Evolutionary conservation across 1,140 invertebrate genomes (phyloP).

Genomic region (Drosophila punjabiensis): DNA sequence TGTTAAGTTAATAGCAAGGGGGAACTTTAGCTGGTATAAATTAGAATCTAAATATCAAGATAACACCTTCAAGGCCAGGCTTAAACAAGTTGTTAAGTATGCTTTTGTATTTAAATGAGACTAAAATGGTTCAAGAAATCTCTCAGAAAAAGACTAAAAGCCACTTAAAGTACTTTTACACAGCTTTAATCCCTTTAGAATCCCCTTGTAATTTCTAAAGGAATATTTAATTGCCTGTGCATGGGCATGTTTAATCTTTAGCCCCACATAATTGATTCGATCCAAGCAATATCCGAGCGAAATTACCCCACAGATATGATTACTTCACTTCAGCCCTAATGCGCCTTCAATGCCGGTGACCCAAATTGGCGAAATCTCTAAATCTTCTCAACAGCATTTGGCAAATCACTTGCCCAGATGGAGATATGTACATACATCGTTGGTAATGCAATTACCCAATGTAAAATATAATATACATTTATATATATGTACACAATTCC

Average conservation of each 20-base stretch:
- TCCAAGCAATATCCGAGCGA: not conserved
- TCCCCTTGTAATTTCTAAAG: not conserved
- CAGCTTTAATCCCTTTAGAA: not conserved
- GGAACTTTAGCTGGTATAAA: not conserved
- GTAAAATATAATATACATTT: slow-evolving; percentile 36
- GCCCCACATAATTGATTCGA: slow-evolving; percentile 24
- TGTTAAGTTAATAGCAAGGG: not conserved
- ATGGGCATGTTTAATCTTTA: not conserved
- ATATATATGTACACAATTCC: slow-evolving; percentile 2
- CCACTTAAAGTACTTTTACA: not conserved
- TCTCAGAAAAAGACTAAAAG: too few relatives aligned
- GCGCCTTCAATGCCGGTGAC: slow-evolving; percentile 32
- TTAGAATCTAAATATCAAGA: not conserved
- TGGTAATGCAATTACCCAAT: slow-evolving; percentile 64
- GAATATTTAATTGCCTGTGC: slow-evolving; percentile 15
- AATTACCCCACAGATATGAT: slow-evolving; percentile 31
- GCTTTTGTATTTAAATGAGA: not conserved
- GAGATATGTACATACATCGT: slow-evolving; percentile 15
- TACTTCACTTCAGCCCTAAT: slow-evolving; percentile 33
- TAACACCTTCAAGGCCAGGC: not conserved
- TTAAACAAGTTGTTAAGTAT: not conserved
- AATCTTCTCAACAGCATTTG: slow-evolving; percentile 47
- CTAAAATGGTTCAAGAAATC: not conserved
- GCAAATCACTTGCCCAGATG: slow-evolving; percentile 43
- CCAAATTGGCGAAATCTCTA: slow-evolving; percentile 50